Percentiles rank a stretch among this genome's conserved stretches.
These are phyloP conservation scores for Leistus spinibarbis DNA, from an alignment of 2,888 invertebrate genomes.

Conservation along the genomic window DNA sequence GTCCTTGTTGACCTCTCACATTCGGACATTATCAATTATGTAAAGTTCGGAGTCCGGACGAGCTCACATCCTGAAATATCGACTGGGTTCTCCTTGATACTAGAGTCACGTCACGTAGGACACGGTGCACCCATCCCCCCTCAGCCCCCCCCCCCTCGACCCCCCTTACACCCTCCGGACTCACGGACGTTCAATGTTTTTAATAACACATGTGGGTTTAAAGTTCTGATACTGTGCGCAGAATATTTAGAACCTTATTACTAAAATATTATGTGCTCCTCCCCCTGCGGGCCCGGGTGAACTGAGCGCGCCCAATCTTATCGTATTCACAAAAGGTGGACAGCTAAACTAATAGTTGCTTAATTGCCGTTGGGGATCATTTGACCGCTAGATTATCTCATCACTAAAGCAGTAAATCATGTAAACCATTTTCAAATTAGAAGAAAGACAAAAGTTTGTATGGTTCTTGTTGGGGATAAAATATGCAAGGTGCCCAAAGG, in stretches of 20 bases:
- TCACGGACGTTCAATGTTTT: constrained; percentile 23
- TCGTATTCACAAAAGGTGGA: neutral
- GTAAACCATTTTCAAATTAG: too few species aligned
- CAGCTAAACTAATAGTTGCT: neutral
- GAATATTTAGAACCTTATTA: constrained; percentile 28
- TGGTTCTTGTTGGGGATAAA: too few species aligned
- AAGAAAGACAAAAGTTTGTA: too few species aligned
- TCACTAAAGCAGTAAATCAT: too few species aligned
- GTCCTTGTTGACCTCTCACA: neutral
- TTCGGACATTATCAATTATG: constrained; percentile 21
- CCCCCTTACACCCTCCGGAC: neutral
- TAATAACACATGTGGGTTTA: constrained; percentile 28
- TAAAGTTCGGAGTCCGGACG: constrained; percentile 9
- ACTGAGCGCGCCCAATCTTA: neutral
- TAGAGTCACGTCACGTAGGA: constrained; percentile 13
- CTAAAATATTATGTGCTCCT: constrained; percentile 21
- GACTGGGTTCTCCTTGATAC: neutral
- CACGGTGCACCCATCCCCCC: neutral
- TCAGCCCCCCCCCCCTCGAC: neutral
- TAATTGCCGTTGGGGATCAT: neutral
- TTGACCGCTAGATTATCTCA: too few species aligned
- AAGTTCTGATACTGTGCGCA: constrained; percentile 18
- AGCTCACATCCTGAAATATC: constrained; percentile 3
- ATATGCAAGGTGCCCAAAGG: too few species aligned
- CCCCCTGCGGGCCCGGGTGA: too few species aligned